Evolutionary conservation across 2,113 vertebrate genomes (phyloP).

Genomic region (Cynopterus brachyotis): DNA sequence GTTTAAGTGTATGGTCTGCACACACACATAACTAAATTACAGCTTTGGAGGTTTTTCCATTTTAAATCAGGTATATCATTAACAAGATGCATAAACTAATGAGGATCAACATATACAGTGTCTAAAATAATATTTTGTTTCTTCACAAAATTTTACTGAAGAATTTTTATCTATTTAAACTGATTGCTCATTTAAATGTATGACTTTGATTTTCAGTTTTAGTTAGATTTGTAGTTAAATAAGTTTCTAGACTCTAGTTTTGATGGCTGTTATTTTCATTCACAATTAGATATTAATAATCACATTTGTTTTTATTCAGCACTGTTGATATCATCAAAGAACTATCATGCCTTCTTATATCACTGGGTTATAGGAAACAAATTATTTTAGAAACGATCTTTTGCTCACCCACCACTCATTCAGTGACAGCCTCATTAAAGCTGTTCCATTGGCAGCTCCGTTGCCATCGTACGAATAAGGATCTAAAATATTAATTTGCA

Average conservation of each 20-base stretch:
- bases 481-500: not conserved
- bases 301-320: not conserved
- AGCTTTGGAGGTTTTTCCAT: not conserved
- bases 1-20: not conserved
- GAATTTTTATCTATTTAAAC: not conserved
- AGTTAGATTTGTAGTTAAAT: not conserved
- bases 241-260: not conserved
- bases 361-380: not conserved
- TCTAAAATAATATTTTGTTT: not conserved
- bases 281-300: not conserved
- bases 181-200: not conserved
- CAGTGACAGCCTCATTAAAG: not conserved
- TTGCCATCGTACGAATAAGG: not conserved
- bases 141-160: not conserved
- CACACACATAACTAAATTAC: not conserved
- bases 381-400: not conserved
- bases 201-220: not conserved
- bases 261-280: not conserved
- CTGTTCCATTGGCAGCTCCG: not conserved
- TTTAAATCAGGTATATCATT: not conserved
- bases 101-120: not conserved
- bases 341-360: not conserved
- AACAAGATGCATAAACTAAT: not conserved
- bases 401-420: not conserved
- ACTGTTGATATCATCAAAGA: not conserved